Base-by-base conservation (phyloP, 2,797 vertebrate genomes). In the Hoplostethus atlanticus region DNA sequence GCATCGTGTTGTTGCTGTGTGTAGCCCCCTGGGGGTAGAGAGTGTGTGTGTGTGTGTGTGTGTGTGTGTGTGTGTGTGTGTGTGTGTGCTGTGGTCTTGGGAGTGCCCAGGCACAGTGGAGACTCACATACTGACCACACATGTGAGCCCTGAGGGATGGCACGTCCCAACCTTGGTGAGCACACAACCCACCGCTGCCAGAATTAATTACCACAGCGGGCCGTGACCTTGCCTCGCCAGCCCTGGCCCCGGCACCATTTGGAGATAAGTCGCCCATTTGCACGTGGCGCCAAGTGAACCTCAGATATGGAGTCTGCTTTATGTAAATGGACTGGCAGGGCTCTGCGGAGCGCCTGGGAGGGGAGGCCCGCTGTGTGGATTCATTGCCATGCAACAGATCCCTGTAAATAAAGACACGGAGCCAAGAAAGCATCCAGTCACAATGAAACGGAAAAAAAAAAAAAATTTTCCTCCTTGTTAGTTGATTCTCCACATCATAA, bases 201-300 rank as follows among this genome's bases (percentile, higher is more conserved):
- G 68, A 84, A 84, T 76, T 78, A 89, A 89, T 93, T 85, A 91
- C 82, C 84, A 69, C 74, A 89, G 81, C 58, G 30, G 83, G 84
- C 80, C 67, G 72, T 74, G 69, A 84, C 77, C 79, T 81, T 71
- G 80, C 73, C 63, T 71, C 44, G 7, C 67, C 58, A 58, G 64
- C 64, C 61, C 38, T 8, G 15, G 64, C 69, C 64, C 36, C 16
- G 56, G 71, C 84, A 79, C 38, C 70, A 72, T 88, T 89, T 86
- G 56, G 64, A 87, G 80, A 85, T 84, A 80, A 86, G 77, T 81
- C 71, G 0, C 56, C 64, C 64, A 87, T 92, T 89, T 88, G 71
- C 77, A 78, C 79, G 74, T 74, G 74, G 79, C 17, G 30, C 82
- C 80, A 82, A 84, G 77, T 75, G 77, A 84, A 76, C 63, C 77